phyloP scores from a whole-genome alignment of 1,140 invertebrate species.

The Camponotus floridanus region DNA sequence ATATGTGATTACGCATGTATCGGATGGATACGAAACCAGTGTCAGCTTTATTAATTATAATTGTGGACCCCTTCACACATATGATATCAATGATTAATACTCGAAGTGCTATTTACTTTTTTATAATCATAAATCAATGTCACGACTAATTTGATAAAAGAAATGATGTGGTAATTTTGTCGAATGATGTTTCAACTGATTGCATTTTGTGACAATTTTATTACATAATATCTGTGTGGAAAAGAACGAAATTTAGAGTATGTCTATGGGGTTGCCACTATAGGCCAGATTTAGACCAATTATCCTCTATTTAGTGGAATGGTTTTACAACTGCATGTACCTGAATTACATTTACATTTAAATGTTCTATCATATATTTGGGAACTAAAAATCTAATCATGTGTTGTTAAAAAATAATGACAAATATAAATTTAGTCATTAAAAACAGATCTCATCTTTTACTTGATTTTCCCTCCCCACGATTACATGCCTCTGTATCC shows the following conservation, averaged over 20 bases:
- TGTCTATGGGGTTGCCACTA: constrained; percentile 28
- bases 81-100: constrained; percentile 32
- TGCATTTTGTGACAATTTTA: not conserved
- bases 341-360: constrained; percentile 38
- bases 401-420: constrained; percentile 22
- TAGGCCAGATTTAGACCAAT: not conserved
- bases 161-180: constrained; percentile 31
- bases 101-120: constrained; percentile 15
- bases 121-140: constrained; percentile 24
- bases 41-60: constrained; percentile 22
- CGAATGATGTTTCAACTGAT: constrained; percentile 9
- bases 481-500: not conserved
- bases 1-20: constrained; percentile 56
- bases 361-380: constrained; percentile 25
- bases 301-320: not conserved
- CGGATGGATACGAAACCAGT: constrained; percentile 70
- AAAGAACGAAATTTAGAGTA: constrained; percentile 32
- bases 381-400: constrained; percentile 11
- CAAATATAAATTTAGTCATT: constrained; percentile 37
- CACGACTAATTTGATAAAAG: not conserved
- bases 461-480: not conserved
- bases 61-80: not conserved
- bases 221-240: constrained; percentile 17
- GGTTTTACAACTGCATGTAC: constrained; percentile 31
- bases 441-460: constrained; percentile 18